A percentile compares a stretch with the other conserved stretches of the same genome.
phyloP scores from a whole-genome alignment of 2,888 invertebrate genomes.

The Acleris cristana region DNA sequence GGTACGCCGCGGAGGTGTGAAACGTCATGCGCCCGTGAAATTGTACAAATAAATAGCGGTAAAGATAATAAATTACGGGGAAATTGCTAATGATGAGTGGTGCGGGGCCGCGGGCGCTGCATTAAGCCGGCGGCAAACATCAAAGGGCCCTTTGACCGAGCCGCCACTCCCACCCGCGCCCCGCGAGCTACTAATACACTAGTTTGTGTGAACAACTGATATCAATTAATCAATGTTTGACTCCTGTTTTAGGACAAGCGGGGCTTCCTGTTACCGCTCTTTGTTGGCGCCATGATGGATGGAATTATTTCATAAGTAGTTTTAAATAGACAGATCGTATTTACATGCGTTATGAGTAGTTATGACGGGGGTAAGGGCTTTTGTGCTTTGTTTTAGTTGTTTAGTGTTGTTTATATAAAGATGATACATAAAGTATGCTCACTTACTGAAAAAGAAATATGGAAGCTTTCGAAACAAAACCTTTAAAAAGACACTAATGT shows the following conservation, averaged over 20 bases:
- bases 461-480: too few species aligned
- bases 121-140: slow-evolving; percentile 84
- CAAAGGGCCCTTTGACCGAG: slow-evolving; percentile 83
- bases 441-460: too few species aligned
- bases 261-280: slow-evolving; percentile 47
- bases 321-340: neutral
- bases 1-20: slow-evolving; percentile 52
- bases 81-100: slow-evolving; percentile 83
- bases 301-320: slow-evolving; percentile 18
- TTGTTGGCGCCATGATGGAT: slow-evolving; percentile 38
- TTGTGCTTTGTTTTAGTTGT: too few species aligned
- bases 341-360: neutral
- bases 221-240: slow-evolving; percentile 73
- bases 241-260: slow-evolving; percentile 57
- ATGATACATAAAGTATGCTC: too few species aligned
- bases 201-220: slow-evolving; percentile 58
- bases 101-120: slow-evolving; percentile 81
- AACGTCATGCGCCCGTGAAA: slow-evolving; percentile 67
- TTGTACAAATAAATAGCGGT: slow-evolving; percentile 81
- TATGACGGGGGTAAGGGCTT: neutral
- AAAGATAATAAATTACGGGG: slow-evolving; percentile 83
- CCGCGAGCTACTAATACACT: slow-evolving; percentile 52
- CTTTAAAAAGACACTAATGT: too few species aligned
- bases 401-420: too few species aligned
- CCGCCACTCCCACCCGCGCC: slow-evolving; percentile 78